Conservation (phyloP, 2,113 vertebrate genomes). For the Lepus americanus region DNA sequence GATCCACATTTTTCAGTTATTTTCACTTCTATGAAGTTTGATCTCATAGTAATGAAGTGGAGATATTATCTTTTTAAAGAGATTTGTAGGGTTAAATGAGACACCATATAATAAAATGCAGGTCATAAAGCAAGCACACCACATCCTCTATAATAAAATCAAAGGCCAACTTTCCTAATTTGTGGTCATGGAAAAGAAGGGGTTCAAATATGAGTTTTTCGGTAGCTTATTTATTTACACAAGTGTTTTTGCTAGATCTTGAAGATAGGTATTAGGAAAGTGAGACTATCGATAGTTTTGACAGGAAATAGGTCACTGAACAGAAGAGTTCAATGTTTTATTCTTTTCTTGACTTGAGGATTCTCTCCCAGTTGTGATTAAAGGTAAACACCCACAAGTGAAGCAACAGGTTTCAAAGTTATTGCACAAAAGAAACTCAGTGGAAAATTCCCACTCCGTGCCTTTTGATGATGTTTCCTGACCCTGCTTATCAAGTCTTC, state of each 20-base stretch:
- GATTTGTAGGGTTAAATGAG: neutral
- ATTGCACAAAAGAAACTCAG: neutral
- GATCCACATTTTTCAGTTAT: neutral
- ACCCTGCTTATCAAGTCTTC: slow-evolving; percentile 51
- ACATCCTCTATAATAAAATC: neutral
- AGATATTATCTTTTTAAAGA: neutral
- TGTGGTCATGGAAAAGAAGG: neutral
- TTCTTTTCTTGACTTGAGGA: neutral
- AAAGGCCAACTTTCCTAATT: neutral
- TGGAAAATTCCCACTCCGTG: neutral
- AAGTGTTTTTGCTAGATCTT: neutral
- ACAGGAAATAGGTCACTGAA: neutral
- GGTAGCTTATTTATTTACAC: neutral
- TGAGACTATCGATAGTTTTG: neutral
- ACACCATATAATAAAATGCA: neutral
- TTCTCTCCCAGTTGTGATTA: neutral
- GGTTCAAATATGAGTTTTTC: neutral
- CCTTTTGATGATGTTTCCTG: slow-evolving; percentile 35
- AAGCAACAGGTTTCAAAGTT: slow-evolving; percentile 48
- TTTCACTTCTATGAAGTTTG: neutral
- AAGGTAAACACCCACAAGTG: neutral
- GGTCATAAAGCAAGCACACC: neutral
- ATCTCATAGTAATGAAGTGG: neutral
- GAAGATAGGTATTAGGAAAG: neutral
- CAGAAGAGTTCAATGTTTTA: neutral